Percentiles rank a stretch among this genome's conserved stretches.
These are phyloP conservation scores for Carcinoscorpius rotundicauda DNA, from an alignment of 1,140 invertebrate genomes.

Conservation along the genomic window DNA sequence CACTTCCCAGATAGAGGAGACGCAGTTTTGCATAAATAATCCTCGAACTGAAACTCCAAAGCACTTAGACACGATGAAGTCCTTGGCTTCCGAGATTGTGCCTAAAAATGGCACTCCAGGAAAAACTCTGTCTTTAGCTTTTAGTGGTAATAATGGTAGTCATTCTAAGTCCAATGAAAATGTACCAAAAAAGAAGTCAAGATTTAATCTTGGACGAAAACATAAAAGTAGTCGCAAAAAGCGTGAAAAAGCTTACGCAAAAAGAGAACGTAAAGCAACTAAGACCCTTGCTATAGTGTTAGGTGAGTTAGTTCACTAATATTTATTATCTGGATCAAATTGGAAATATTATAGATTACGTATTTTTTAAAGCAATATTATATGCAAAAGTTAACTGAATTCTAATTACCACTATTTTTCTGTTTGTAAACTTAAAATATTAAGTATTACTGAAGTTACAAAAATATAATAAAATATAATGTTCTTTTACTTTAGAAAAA, in stretches of 20 bases:
- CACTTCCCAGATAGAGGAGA: slow-evolving; percentile 42
- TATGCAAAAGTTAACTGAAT: too few relatives aligned
- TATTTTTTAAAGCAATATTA: too few relatives aligned
- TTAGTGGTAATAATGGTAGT: neutral
- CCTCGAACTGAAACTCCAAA: neutral
- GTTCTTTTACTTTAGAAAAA: too few relatives aligned
- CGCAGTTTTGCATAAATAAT: slow-evolving; percentile 13
- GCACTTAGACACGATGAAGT: neutral
- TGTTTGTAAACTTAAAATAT: too few relatives aligned
- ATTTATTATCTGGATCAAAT: too few relatives aligned
- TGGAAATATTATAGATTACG: too few relatives aligned
- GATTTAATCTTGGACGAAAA: slow-evolving; percentile 24
- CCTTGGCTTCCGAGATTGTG: neutral
- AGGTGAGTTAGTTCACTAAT: slow-evolving; percentile 49
- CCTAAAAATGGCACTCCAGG: neutral
- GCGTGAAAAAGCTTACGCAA: slow-evolving; percentile 84
- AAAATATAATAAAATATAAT: too few relatives aligned
- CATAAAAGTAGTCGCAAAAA: slow-evolving; percentile 80
- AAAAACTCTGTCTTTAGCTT: neutral
- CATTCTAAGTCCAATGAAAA: neutral
- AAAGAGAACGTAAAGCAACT: slow-evolving; percentile 93
- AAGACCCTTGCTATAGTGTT: slow-evolving; percentile 97
- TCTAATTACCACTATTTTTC: too few relatives aligned
- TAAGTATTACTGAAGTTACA: too few relatives aligned
- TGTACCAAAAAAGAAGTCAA: slow-evolving; percentile 20